Conservation (phyloP, 2,113 vertebrate species). For the Phrynocephalus versicolor region DNA sequence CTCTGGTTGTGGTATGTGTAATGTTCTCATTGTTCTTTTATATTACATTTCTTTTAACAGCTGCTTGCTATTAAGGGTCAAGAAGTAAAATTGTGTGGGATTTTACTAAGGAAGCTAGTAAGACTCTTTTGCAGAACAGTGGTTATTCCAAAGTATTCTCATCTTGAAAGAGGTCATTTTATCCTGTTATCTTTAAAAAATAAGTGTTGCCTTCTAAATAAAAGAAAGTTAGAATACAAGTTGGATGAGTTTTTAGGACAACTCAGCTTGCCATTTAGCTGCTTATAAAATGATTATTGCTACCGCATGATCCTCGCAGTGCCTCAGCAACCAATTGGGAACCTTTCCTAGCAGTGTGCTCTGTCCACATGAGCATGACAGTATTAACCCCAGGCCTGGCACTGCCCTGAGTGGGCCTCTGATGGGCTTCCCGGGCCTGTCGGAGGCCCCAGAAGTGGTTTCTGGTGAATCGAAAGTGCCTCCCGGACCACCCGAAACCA, state of each 20-base stretch:
- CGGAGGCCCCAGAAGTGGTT: too few relatives aligned
- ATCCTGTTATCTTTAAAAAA: background rate
- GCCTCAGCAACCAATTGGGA: background rate
- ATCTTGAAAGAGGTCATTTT: background rate
- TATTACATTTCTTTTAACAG: conserved; percentile 3
- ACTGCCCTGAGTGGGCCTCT: too few relatives aligned
- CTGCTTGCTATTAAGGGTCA: background rate
- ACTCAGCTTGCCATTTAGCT: background rate
- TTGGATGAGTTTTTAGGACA: background rate
- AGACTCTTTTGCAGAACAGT: background rate
- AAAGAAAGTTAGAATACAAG: background rate
- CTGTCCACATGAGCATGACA: background rate
- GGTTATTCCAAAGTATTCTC: background rate
- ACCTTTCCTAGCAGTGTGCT: background rate
- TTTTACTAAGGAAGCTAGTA: background rate
- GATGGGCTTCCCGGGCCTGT: too few relatives aligned
- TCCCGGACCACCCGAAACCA: too few relatives aligned
- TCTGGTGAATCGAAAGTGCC: too few relatives aligned
- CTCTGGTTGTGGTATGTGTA: conserved; percentile 93
- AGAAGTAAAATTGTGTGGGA: background rate
- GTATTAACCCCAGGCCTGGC: background rate
- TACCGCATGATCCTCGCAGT: background rate
- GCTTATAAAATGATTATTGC: background rate
- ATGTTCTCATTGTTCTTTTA: conserved; percentile 1
- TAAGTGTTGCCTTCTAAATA: background rate